Base-by-base conservation (phyloP, 2,113 vertebrate species). In the Nothobranchius kuhntae region DNA sequence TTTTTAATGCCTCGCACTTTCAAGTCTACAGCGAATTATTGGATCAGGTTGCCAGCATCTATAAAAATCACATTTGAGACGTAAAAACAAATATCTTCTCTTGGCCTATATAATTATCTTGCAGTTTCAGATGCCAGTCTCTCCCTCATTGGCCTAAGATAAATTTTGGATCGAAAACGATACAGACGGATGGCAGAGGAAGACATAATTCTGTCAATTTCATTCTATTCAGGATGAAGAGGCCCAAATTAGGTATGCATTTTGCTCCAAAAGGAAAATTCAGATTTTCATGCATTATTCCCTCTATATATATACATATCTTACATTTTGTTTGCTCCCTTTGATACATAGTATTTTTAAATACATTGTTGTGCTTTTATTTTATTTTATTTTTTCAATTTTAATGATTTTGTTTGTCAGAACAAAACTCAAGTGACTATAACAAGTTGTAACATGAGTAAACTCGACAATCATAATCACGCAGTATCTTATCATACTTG, bases 31-130 rank as follows among this genome's bases (percentile, higher is more conserved):
- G 80, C 80, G 83, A 88, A 91, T 91, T 90, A 86, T 89, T 89
- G 89, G 89, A 88, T 89, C 87, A 86, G 90, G 89, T 89, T 92
- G 86, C 90, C 91, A 93, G 85, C 74, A 86, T 88, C 86, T 89
- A 87, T 91, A 87, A 89, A 92, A 91, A 92, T 91, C 87, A 92
- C 86, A 88, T 88, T 87, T 83, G 86, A 86, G 81, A 89, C 71
- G 59, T 82, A 85, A 85, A 91, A 90, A 88, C 83, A 87, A 91
- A 89, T 89, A 87, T 90, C 79, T 87, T 82, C 80, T 74, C 68
- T 89, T 91, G 86, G 89, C 92, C 89, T 89, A 92, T 89, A 91
- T 90, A 91, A 90, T 92, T 91, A 91, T 92, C 91, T 89, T 85
- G 73, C 78, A 71, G 88, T 92, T 90, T 91, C 89, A 92, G 87